Evolutionary conservation across 2,797 vertebrate species (phyloP).

Genomic region (Phataginus tricuspis): DNA sequence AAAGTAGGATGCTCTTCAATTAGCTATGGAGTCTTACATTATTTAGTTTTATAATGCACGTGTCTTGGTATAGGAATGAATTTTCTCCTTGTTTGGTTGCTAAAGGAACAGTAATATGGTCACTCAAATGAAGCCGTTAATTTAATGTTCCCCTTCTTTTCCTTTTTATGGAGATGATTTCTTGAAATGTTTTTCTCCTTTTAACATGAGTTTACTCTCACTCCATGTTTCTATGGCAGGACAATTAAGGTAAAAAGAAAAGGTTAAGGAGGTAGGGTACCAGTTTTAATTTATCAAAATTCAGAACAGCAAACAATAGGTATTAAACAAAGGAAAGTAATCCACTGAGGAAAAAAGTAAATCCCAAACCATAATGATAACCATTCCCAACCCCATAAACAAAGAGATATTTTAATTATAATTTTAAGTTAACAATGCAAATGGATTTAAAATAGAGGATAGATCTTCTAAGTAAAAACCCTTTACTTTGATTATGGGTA

Average conservation of each 20-base stretch:
- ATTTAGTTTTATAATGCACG: not conserved
- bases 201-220: not conserved
- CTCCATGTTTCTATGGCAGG: not conserved
- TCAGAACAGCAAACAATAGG: not conserved
- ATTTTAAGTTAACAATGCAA: conserved; percentile 28
- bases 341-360: not conserved
- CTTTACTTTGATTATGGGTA: not conserved
- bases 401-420: conserved; percentile 22
- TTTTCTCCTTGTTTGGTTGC: not conserved
- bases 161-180: conserved; percentile 10
- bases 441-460: not conserved
- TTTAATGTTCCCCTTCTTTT: not conserved
- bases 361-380: not conserved
- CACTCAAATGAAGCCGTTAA: conserved; percentile 21
- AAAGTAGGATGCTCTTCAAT: not conserved
- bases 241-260: conserved; percentile 9
- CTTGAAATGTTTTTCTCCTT: not conserved
- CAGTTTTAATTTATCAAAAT: conserved; percentile 43
- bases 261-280: not conserved
- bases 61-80: not conserved
- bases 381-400: not conserved
- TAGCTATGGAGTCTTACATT: not conserved
- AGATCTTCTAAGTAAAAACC: conserved; percentile 20
- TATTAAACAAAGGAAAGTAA: conserved; percentile 3
- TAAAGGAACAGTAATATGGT: not conserved